Evolutionary conservation across 2,888 invertebrate species (phyloP), one percentile per base, ranked within the genome.

Genomic region (Tetranychus truncatus): DNA sequence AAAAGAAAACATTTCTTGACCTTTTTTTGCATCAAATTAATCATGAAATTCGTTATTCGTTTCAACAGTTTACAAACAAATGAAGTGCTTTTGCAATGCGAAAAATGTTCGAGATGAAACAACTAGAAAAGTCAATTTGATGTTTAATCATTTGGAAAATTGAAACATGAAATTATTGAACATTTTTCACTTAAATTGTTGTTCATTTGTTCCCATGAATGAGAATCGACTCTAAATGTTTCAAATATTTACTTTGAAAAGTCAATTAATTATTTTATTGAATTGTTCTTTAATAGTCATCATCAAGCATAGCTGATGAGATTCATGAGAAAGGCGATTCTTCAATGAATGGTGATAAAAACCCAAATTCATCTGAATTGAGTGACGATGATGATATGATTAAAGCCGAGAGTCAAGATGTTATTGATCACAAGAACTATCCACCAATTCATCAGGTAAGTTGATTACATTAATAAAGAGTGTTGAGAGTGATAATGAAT

Each of bases 381-480:
- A 20, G 9, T 15, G 65, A 73, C 21, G 76, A 76, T 65, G 76
- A 76, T 55, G 76, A 76, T 20, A 44, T 76, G 66, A 65, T 76
- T 21, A 76, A 76, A 46, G 76, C 76, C 45, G 76, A 76, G 45
- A 76, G 74, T 74, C 76, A 76, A 65, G 76, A 76, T 21, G 65
- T 71, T 24, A 18, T 73, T 45, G 76, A 76, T 44, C 76, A 76
- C 34, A 74, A 76, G 66, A 71, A 34, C 9, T 74, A 74, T 72
- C 66, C 34, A 20, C 71, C 71, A 45, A 71, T 74, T 21, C 76
- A 76, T 55, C 76, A 76, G 76, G 76, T 76, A 34, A 45, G 71
- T 55, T 55, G 55, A 55, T 55, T 55, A 55, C 7, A 55, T 55
- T 55, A 55, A 55, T 55, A 55, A 15, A 55, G 3, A 34, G 5